Evolutionary conservation across 2,888 invertebrate genomes (phyloP).

Genomic region (Ganaspis brasiliensis): DNA sequence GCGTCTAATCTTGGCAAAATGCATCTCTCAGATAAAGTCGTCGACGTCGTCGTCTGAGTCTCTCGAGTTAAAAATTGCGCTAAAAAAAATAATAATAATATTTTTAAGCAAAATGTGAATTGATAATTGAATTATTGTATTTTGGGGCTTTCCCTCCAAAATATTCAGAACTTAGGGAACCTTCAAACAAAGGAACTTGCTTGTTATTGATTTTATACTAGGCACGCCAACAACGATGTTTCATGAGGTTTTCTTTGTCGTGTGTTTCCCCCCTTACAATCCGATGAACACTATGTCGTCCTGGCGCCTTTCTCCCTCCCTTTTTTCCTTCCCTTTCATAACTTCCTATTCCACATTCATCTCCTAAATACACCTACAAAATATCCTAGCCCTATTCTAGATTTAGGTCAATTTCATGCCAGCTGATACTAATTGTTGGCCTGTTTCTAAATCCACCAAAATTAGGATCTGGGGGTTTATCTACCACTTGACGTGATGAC

Average conservation of each 20-base stretch:
- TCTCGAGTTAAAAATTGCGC: background rate
- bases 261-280: conserved; percentile 35
- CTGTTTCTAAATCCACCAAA: conserved; percentile 7
- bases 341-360: conserved; percentile 2
- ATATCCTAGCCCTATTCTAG: conserved; percentile 28
- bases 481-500: conserved; percentile 26
- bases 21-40: conserved; percentile 32
- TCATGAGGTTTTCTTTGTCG: conserved; percentile 57
- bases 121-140: conserved; percentile 47
- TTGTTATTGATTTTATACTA: conserved; percentile 76
- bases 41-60: background rate
- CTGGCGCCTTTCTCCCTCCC: conserved; percentile 28
- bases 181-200: conserved; percentile 74
- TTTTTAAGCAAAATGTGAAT: conserved; percentile 26
- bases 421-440: conserved; percentile 30
- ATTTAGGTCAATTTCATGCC: conserved; percentile 39
- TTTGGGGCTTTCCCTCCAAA: conserved; percentile 71
- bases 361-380: conserved; percentile 23
- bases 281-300: conserved; percentile 14
- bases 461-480: conserved; percentile 4
- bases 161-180: conserved; percentile 58
- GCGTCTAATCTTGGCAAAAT: conserved; percentile 43
- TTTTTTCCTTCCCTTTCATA: conserved; percentile 1
- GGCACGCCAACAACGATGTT: conserved; percentile 71
- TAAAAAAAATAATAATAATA: background rate